phyloP scores from a whole-genome alignment of 2,113 vertebrate genomes.

The Oncorhynchus tshawytscha region DNA sequence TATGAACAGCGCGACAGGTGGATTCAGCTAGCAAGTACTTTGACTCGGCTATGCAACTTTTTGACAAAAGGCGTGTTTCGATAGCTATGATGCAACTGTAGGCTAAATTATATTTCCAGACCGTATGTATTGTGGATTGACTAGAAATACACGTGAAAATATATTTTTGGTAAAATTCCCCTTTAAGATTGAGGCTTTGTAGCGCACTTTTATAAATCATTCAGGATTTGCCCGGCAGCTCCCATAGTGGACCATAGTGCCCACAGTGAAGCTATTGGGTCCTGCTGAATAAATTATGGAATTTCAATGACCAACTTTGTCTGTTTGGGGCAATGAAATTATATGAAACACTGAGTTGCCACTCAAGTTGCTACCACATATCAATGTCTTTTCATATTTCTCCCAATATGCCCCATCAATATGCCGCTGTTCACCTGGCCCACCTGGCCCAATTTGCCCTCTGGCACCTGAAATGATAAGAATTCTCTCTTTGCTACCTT shows the following conservation, averaged over 20 bases:
- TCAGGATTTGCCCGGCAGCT: conserved; percentile 7
- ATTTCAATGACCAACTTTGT: conserved; percentile 12
- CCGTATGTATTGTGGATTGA: too few species aligned
- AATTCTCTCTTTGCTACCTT: background rate
- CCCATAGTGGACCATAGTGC: background rate
- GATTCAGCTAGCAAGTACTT: too few species aligned
- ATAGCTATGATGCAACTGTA: too few species aligned
- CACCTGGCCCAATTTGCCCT: conserved; percentile 5
- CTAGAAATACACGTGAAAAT: too few species aligned
- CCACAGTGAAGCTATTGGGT: background rate
- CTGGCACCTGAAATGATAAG: background rate
- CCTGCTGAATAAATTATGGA: conserved; percentile 15
- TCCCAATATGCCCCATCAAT: background rate
- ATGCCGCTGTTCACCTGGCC: conserved; percentile 13
- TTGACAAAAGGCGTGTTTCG: too few species aligned
- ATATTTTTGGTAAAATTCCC: background rate
- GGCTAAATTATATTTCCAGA: too few species aligned
- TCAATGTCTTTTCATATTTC: background rate
- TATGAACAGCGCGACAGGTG: too few species aligned
- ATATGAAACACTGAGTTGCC: conserved; percentile 1
- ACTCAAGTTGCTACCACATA: background rate
- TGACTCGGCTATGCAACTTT: too few species aligned
- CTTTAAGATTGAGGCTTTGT: conserved; percentile 7
- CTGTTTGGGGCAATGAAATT: background rate
- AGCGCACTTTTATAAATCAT: conserved; percentile 12